A percentile compares a stretch with the other conserved stretches of the same genome.
phyloP scores from a whole-genome alignment of 2,797 vertebrate species.

The Lepidocolaptes lacrymiger region DNA sequence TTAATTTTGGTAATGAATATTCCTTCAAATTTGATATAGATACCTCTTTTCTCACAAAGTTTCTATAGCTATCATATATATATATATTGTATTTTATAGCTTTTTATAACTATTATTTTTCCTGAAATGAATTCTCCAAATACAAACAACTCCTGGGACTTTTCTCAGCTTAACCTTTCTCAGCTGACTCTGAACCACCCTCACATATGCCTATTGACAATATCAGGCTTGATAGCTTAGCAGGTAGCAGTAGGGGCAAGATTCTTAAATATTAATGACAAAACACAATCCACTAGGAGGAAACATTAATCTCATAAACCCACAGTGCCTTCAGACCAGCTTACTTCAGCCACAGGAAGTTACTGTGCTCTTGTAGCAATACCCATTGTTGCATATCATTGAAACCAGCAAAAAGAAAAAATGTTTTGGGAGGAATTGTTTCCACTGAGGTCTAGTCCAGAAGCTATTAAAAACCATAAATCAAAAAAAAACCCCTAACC shows the following conservation, averaged over 20 bases:
- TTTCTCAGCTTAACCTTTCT: neutral
- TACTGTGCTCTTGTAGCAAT: neutral
- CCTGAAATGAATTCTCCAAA: neutral
- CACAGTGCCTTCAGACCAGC: neutral
- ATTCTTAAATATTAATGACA: neutral
- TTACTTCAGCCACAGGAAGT: neutral
- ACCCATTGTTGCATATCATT: neutral
- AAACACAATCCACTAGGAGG: neutral
- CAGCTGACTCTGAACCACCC: neutral
- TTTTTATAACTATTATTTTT: neutral
- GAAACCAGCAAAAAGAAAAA: neutral
- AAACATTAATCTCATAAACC: slow-evolving; percentile 12
- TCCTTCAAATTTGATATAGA: neutral
- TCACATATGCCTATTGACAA: neutral
- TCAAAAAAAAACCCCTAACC: neutral
- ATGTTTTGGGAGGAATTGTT: neutral
- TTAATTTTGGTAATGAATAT: neutral
- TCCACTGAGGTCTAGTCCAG: neutral
- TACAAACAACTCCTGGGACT: neutral
- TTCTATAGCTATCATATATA: neutral
- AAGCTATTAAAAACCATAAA: slow-evolving; percentile 31
- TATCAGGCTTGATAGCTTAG: neutral
- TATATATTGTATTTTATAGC: no score
- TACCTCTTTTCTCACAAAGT: neutral
- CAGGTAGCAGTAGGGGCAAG: neutral